Evolutionary conservation across 2,888 invertebrate species (phyloP).

Genomic region (Iselma pallidipennis): DNA sequence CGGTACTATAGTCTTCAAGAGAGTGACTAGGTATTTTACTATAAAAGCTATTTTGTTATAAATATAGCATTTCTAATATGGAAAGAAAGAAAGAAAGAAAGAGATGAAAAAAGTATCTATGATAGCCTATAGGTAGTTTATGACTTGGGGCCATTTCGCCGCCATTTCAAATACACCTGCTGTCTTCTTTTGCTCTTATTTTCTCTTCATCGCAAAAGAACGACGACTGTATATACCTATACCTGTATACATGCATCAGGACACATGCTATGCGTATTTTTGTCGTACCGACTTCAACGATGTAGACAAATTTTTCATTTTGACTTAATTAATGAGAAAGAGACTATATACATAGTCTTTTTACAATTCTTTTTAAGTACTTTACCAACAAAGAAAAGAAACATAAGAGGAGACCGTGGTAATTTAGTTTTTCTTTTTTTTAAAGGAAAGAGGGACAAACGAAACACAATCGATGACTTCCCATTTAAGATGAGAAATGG

Average conservation of each 20-base stretch:
- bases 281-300: neutral
- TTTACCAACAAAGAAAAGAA: too few species aligned
- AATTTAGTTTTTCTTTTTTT: too few species aligned
- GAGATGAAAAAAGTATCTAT: neutral
- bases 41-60: neutral
- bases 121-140: constrained; percentile 17
- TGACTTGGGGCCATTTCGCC: constrained; percentile 31
- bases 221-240: neutral
- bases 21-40: neutral
- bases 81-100: too few species aligned
- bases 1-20: neutral
- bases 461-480: too few species aligned
- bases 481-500: neutral
- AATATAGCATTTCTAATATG: neutral
- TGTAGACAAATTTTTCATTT: constrained; percentile 3
- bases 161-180: constrained; percentile 52
- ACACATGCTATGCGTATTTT: constrained; percentile 1
- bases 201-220: constrained; percentile 11
- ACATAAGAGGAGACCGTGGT: too few species aligned
- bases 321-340: constrained; percentile 1
- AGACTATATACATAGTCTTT: constrained; percentile 4
- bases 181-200: constrained; percentile 48
- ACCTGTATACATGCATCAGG: neutral
- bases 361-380: too few species aligned
- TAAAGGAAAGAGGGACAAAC: too few species aligned